Evolutionary conservation across 2,113 vertebrate genomes (phyloP).

Genomic region (Mormoops blainvillei): DNA sequence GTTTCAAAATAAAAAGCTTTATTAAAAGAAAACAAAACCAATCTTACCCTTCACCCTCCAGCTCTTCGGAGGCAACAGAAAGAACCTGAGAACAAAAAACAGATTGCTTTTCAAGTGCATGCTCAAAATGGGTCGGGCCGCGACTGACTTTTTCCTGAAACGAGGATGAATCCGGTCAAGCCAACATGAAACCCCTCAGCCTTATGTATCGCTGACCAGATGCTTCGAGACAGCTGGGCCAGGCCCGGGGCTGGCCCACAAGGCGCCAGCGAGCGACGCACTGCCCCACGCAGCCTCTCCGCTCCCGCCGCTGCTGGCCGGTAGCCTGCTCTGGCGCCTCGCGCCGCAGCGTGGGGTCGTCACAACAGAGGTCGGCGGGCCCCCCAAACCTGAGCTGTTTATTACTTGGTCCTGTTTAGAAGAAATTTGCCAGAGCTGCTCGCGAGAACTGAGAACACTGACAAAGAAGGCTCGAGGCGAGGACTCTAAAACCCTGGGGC

Average conservation of each 20-base stretch:
- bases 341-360: background rate
- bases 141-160: background rate
- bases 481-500: background rate
- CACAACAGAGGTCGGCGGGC: rapidly evolving
- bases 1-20: background rate
- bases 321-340: too few relatives aligned
- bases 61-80: constrained; percentile 87
- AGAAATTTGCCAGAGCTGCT: background rate
- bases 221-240: background rate
- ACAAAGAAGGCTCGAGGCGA: too few relatives aligned
- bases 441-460: background rate
- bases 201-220: background rate
- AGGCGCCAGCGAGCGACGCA: too few relatives aligned
- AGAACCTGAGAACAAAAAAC: constrained; percentile 75
- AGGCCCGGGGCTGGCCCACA: too few relatives aligned
- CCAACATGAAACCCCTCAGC: background rate
- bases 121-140: background rate
- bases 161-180: background rate
- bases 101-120: background rate
- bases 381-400: background rate
- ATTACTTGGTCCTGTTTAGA: background rate
- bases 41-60: constrained; percentile 93
- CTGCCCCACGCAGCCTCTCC: too few relatives aligned
- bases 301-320: too few relatives aligned
- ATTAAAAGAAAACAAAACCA: background rate